A percentile compares a stretch with the other conserved stretches of the same genome.
These are phyloP conservation scores for Dysmachus trigonus DNA, from an alignment of 2,888 invertebrate genomes.

Conservation along the genomic window DNA sequence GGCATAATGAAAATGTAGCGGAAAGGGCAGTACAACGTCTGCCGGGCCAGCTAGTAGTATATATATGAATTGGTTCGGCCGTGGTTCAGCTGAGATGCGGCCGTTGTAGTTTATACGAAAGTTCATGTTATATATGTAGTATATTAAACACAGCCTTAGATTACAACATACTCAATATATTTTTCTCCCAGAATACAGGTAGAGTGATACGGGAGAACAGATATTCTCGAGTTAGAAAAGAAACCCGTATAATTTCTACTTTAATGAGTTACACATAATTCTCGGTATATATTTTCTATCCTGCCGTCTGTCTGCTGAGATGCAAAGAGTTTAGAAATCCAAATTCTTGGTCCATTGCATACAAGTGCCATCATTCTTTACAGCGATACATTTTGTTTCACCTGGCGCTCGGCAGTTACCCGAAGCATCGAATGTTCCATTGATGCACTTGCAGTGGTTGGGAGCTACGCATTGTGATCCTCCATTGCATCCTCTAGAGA, in stretches of 20 bases:
- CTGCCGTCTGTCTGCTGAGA: background rate
- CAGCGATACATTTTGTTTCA: background rate
- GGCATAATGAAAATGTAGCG: too few relatives aligned
- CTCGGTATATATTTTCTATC: too few relatives aligned
- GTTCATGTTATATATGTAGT: too few relatives aligned
- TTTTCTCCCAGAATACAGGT: background rate
- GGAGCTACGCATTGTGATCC: conserved; percentile 64
- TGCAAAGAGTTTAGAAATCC: background rate
- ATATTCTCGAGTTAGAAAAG: too few relatives aligned
- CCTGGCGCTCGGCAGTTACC: background rate
- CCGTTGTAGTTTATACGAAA: too few relatives aligned
- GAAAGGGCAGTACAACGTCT: too few relatives aligned
- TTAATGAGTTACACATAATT: too few relatives aligned
- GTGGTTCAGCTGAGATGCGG: too few relatives aligned
- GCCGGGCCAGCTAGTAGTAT: too few relatives aligned
- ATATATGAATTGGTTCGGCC: too few relatives aligned
- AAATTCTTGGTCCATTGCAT: background rate
- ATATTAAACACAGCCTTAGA: background rate
- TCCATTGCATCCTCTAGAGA: conserved; percentile 61
- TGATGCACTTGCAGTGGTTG: conserved; percentile 65
- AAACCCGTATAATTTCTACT: too few relatives aligned
- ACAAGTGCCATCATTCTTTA: background rate
- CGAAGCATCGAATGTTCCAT: conserved; percentile 54
- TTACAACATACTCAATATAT: background rate
- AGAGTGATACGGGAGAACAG: background rate